Evolutionary conservation across 1,140 invertebrate species (phyloP).

Genomic region (Brachionus paranguensis): DNA sequence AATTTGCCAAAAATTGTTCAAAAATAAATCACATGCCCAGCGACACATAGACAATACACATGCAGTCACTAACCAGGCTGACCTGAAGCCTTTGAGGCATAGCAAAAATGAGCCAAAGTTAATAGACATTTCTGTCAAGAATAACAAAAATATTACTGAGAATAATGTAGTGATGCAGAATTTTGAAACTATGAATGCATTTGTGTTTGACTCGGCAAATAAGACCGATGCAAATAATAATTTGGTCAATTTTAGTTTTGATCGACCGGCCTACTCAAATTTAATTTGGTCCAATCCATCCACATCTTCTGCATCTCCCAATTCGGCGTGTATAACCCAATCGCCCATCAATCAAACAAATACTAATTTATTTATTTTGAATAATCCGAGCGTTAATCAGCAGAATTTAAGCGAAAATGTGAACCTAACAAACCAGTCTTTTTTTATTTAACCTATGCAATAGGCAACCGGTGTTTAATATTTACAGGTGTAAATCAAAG

Average conservation of each 20-base stretch:
- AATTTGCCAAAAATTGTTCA: conserved; percentile 5
- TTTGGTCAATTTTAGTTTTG: background rate
- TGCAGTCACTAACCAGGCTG: background rate
- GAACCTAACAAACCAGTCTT: background rate
- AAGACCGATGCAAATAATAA: background rate
- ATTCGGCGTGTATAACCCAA: background rate
- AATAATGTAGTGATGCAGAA: background rate
- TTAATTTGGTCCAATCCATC: background rate
- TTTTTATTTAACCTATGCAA: conserved; percentile 14
- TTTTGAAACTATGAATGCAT: background rate
- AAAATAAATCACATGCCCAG: conserved; percentile 29
- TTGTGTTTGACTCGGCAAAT: background rate
- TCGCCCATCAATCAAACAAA: conserved; percentile 11
- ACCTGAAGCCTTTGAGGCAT: background rate
- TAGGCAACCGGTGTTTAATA: background rate
- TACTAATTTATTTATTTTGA: background rate
- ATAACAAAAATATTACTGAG: background rate
- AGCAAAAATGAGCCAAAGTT: background rate
- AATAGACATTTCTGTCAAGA: background rate
- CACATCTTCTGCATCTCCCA: background rate
- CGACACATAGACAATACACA: background rate
- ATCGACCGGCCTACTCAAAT: background rate
- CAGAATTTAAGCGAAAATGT: background rate
- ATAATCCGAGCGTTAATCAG: background rate
- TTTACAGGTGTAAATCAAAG: background rate